A percentile compares a stretch with the other conserved stretches of the same genome.
Conservation (phyloP, 2,113 vertebrate species). For the Podilymbus podiceps region DNA sequence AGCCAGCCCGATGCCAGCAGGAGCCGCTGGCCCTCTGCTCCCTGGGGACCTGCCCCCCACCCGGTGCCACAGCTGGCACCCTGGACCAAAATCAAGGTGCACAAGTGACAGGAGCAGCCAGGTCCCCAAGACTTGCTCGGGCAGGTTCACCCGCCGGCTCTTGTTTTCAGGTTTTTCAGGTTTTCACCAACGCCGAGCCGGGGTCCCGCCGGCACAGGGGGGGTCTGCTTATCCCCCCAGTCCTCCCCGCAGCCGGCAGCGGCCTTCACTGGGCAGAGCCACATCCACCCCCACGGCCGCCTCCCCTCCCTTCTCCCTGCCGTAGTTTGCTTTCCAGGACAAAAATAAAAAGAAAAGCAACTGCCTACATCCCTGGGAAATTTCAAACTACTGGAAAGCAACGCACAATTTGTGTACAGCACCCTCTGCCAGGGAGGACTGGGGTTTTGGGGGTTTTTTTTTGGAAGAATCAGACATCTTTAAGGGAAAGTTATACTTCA, state of each 20-base stretch:
- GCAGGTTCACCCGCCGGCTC: accelerated
- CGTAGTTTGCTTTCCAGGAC: not conserved
- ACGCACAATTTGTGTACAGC: accelerated
- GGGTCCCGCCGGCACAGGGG: no score
- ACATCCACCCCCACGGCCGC: not conserved
- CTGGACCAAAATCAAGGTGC: accelerated
- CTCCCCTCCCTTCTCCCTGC: not conserved
- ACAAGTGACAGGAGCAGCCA: accelerated
- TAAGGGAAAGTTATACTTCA: not conserved
- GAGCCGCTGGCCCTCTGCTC: not conserved
- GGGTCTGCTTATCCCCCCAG: not conserved
- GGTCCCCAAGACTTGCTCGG: not conserved
- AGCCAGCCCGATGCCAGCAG: not conserved
- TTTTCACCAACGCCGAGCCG: no score
- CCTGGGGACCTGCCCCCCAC: not conserved
- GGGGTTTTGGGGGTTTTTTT: no score
- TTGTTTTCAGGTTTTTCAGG: accelerated
- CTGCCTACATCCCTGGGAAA: not conserved
- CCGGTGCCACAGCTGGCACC: not conserved
- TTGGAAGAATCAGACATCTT: not conserved
- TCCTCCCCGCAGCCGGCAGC: not conserved
- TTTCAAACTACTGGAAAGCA: not conserved
- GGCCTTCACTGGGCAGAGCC: not conserved
- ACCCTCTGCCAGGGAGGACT: not conserved
- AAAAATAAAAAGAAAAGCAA: not conserved